Base-by-base conservation (phyloP, 2,797 vertebrate species). In the Bryconaethiops microstoma region DNA sequence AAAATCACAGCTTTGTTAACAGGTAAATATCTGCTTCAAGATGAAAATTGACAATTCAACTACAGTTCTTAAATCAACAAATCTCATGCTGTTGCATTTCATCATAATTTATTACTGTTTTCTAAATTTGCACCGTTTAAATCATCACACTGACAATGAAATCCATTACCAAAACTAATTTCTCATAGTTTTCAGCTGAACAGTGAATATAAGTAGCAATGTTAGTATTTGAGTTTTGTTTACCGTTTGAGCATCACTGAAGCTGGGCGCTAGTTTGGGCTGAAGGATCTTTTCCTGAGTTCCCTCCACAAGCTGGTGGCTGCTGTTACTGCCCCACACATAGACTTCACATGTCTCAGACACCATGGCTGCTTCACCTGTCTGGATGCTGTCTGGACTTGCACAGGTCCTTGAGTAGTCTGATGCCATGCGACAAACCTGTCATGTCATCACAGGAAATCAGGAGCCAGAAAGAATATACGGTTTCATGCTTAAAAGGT, bases 361-460 rank as follows among this genome's bases (percentile, higher is more conserved):
- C 84, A 95, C 95, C 92, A 93, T 89, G 65, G 95, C 91, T 0
- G 91, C 84, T 50, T 95, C 94, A 3, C 87, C 89, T 29, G 96
- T 96, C 91, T 99, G 98, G 64, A 99, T 96, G 91, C 96, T 99
- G 87, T 99, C 98, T 2, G 98, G 97, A 84, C 96, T 99, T 35
- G 97, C 97, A 81, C 98, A 99, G 0, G 97, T 99, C 87, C 97
- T 96, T 6, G 97, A 99, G 86, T 99, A 99, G 92, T 99, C 98
- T 0, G 97, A 98, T 1, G 98, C 98, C 98, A 99, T 99, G 81
- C 97, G 94, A 88, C 97, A 97, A 25, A 99, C 97, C 97, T 99
- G 73, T 5, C 48, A 79, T 91, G 91, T 8, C 92, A 93, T 88
- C 90, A 93, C 84, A 93, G 87, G 88, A 91, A 90, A 88, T 88